A percentile compares a stretch with the other conserved stretches of the same genome.
Conservation (phyloP, 2,797 vertebrate genomes). For the Leuciscus waleckii region DNA sequence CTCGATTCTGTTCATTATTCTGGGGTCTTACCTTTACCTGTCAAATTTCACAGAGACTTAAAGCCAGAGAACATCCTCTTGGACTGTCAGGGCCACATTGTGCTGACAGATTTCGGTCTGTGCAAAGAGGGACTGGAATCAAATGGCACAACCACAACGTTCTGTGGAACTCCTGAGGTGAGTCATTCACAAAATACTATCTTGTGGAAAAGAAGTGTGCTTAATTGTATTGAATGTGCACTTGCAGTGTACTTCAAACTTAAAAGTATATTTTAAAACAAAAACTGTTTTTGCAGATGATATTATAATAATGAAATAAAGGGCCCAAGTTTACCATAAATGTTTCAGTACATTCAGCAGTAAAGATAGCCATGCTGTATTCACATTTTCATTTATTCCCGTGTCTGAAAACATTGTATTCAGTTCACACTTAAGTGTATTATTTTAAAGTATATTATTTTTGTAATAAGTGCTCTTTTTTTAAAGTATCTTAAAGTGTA, state of each 20-base stretch:
- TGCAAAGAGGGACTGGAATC: conserved; percentile 96
- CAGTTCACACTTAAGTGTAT: background rate
- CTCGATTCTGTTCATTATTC: background rate
- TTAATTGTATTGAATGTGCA: background rate
- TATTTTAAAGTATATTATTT: background rate
- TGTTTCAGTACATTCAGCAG: background rate
- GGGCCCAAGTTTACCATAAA: background rate
- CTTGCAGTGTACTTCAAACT: background rate
- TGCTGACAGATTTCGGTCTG: conserved; percentile 97
- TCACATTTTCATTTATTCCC: background rate
- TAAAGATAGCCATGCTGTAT: background rate
- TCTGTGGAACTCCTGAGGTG: conserved; percentile 98
- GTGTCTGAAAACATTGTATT: background rate
- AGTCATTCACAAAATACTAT: background rate
- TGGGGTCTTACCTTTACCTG: background rate
- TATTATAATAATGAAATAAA: background rate
- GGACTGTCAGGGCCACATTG: conserved; percentile 95
- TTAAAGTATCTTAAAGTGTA: background rate
- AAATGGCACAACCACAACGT: conserved; percentile 92
- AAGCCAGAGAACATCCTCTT: conserved; percentile 98
- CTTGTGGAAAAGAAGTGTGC: background rate
- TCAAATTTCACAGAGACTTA: conserved; percentile 85
- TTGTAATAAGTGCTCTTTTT: background rate
- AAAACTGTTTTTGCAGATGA: background rate
- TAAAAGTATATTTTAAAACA: background rate